Conservation (phyloP, 2,888 invertebrate species). For the Cordilura impudica region DNA sequence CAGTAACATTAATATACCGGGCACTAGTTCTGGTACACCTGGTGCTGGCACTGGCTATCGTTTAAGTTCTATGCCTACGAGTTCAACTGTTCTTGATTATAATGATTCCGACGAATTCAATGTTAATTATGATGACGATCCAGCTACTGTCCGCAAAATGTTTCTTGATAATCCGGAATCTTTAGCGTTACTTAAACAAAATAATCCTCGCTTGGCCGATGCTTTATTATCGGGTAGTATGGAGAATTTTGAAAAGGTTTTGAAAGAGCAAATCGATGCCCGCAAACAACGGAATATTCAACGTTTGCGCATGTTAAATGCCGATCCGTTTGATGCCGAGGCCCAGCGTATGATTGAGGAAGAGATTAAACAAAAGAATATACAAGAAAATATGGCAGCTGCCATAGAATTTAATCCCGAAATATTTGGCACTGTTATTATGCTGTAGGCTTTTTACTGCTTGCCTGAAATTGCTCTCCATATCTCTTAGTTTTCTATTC, state of each 20-base stretch:
- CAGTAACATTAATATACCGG: slow-evolving; percentile 90
- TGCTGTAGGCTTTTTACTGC: slow-evolving; percentile 83
- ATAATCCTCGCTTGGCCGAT: slow-evolving; percentile 94
- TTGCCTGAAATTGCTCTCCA: background rate
- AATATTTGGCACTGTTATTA: slow-evolving; percentile 97
- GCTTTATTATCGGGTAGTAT: slow-evolving; percentile 89
- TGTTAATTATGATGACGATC: slow-evolving; percentile 85
- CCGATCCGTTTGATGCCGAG: slow-evolving; percentile 97
- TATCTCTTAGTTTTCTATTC: background rate
- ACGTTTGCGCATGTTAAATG: slow-evolving; percentile 92
- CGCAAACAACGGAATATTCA: slow-evolving; percentile 89
- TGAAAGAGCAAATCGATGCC: slow-evolving; percentile 89
- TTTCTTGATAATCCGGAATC: slow-evolving; percentile 94
- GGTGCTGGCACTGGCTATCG: slow-evolving; percentile 48
- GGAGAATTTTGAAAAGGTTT: slow-evolving; percentile 88
- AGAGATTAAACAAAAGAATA: slow-evolving; percentile 96
- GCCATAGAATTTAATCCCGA: slow-evolving; percentile 99
- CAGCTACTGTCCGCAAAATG: slow-evolving; percentile 90
- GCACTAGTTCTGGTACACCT: slow-evolving; percentile 65
- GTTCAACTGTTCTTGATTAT: slow-evolving; percentile 60
- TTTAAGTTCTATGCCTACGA: slow-evolving; percentile 22
- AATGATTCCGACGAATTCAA: slow-evolving; percentile 74
- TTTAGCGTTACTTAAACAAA: slow-evolving; percentile 92
- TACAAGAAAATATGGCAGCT: slow-evolving; percentile 98
- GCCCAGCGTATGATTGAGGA: slow-evolving; percentile 96